Conservation (phyloP, 2,888 invertebrate species). For the Pasiphila rectangulata region DNA sequence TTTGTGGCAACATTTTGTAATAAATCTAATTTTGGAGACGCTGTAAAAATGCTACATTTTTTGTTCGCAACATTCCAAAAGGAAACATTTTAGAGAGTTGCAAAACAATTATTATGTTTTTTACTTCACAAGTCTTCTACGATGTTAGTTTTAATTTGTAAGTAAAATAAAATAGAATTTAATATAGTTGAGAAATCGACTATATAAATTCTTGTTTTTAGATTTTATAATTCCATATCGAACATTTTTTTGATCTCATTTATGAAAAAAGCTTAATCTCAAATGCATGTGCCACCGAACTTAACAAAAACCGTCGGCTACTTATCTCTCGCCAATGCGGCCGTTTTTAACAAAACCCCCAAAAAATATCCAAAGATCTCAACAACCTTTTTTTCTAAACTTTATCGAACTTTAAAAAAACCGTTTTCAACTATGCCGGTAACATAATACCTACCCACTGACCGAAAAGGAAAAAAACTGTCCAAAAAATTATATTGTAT, state of each 20-base stretch:
- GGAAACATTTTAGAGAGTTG: too few species aligned
- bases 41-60: constrained; percentile 12
- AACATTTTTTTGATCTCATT: not conserved
- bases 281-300: constrained; percentile 38
- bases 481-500: constrained; percentile 68
- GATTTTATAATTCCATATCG: too few species aligned
- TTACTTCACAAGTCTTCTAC: too few species aligned
- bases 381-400: constrained; percentile 45
- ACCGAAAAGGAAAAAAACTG: constrained; percentile 62
- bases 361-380: constrained; percentile 46
- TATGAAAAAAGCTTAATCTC: not conserved
- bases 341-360: constrained; percentile 37
- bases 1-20: constrained; percentile 18
- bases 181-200: too few species aligned
- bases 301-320: constrained; percentile 44
- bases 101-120: too few species aligned
- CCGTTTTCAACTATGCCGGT: constrained; percentile 48
- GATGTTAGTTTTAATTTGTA: too few species aligned
- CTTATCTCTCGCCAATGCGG: constrained; percentile 47
- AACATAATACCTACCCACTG: constrained; percentile 69
- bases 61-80: too few species aligned
- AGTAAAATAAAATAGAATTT: too few species aligned
- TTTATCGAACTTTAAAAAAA: constrained; percentile 54
- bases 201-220: too few species aligned
- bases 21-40: constrained; percentile 19